A percentile compares a stretch with the other conserved stretches of the same genome.
Evolutionary conservation across 1,140 invertebrate species (phyloP).

Genomic region (Paraescarpia echinospica): DNA sequence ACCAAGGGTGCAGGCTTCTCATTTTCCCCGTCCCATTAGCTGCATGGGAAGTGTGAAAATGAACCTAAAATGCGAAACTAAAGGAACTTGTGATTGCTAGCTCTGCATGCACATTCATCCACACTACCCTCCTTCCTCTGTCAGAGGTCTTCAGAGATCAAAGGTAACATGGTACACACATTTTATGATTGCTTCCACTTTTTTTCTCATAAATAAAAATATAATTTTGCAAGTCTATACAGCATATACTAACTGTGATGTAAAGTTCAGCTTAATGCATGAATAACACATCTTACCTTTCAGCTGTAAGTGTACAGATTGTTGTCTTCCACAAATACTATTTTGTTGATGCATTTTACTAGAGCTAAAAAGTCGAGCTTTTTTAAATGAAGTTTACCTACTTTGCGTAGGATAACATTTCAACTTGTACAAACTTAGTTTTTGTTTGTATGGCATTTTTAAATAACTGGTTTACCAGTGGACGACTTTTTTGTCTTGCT

Average conservation of each 20-base stretch:
- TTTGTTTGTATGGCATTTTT: neutral
- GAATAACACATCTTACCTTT: neutral
- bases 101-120: neutral
- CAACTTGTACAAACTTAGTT: neutral
- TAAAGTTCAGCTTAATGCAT: neutral
- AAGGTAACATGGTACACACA: conserved; percentile 5
- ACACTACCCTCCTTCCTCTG: neutral
- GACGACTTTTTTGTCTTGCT: too few relatives aligned
- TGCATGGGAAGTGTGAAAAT: neutral
- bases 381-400: neutral
- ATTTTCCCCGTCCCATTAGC: neutral
- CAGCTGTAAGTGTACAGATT: neutral
- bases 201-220: neutral
- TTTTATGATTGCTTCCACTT: neutral
- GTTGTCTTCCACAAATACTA: neutral
- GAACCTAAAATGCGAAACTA: neutral
- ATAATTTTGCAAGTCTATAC: neutral
- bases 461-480: too few relatives aligned
- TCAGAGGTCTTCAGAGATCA: neutral
- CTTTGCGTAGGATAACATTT: neutral
- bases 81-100: neutral
- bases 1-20: neutral
- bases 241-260: neutral
- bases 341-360: neutral
- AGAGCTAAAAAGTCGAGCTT: neutral